Percentiles rank a stretch among this genome's conserved stretches.
Conservation (phyloP, 2,797 vertebrate genomes). For the Oreochromis grahami region DNA sequence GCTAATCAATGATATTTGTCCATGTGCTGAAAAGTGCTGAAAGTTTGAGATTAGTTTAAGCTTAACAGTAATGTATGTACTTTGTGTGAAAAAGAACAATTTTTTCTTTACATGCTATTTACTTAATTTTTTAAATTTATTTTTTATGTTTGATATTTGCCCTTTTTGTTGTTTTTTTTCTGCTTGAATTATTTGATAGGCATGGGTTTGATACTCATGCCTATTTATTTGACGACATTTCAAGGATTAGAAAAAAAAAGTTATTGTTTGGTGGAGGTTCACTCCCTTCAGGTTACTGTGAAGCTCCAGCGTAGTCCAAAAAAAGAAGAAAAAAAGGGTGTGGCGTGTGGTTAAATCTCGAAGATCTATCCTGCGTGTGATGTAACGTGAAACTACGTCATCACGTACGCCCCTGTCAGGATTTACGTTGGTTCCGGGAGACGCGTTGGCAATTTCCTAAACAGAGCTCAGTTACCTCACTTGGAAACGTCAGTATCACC, state of each 20-base stretch:
- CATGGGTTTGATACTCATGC: neutral
- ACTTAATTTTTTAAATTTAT: rapidly evolving
- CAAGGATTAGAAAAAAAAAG: neutral
- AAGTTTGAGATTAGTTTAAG: neutral
- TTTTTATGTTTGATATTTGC: neutral
- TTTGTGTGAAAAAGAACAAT: rapidly evolving
- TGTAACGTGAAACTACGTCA: conserved; percentile 37
- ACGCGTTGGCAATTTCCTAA: conserved; percentile 78
- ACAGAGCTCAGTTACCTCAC: conserved; percentile 32
- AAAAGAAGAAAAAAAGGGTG: neutral
- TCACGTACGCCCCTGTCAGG: conserved; percentile 27
- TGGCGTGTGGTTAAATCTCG: neutral
- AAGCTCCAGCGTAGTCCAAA: neutral
- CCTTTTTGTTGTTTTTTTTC: neutral
- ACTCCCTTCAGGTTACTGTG: conserved; percentile 16
- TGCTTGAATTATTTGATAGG: neutral
- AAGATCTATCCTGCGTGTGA: conserved; percentile 5
- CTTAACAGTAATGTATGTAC: neutral
- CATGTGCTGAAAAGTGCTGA: neutral
- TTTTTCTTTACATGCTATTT: neutral
- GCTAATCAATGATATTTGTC: neutral
- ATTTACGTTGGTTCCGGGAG: conserved; percentile 70
- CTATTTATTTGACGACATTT: neutral
- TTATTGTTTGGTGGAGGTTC: neutral
- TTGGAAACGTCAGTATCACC: neutral